Evolutionary conservation across 1,140 invertebrate genomes (phyloP).

Genomic region (Chrysomallon squamiferum): DNA sequence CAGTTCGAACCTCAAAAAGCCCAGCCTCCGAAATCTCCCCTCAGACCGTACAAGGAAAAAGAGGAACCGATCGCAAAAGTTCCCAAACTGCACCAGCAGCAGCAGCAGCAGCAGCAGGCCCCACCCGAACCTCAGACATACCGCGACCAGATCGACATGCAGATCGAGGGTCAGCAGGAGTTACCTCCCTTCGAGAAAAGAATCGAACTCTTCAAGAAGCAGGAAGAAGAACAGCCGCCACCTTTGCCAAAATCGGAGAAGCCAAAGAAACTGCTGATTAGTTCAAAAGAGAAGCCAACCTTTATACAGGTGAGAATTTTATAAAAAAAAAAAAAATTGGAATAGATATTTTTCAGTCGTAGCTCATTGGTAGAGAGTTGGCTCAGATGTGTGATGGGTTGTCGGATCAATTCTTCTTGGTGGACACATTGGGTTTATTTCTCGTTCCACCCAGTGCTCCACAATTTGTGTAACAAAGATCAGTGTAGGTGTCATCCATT

Average conservation of each 20-base stretch:
- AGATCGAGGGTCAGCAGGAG: conserved; percentile 39
- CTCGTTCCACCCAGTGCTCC: too few species aligned
- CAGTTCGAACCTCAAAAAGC: neutral
- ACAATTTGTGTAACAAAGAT: too few species aligned
- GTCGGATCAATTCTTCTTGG: too few species aligned
- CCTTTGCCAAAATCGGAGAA: conserved; percentile 4
- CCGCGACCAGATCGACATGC: conserved; percentile 15
- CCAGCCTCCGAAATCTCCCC: neutral
- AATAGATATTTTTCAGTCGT: too few species aligned
- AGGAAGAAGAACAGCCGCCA: conserved; percentile 23
- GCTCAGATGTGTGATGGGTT: too few species aligned
- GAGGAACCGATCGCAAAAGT: conserved; percentile 46
- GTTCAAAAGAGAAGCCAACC: conserved; percentile 39
- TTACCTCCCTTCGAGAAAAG: conserved; percentile 47
- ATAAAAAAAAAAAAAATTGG: conserved; percentile 1
- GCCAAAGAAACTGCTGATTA: conserved; percentile 24
- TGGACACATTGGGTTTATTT: too few species aligned
- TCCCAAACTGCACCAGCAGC: conserved; percentile 45
- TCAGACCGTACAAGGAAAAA: conserved; percentile 8
- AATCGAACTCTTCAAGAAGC: conserved; percentile 38
- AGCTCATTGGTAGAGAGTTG: too few species aligned
- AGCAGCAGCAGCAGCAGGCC: conserved; percentile 23
- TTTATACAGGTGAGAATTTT: conserved; percentile 36
- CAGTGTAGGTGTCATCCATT: too few species aligned
- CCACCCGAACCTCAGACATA: conserved; percentile 15